Conservation (phyloP, 2,888 invertebrate species). For the Beris chalybata region DNA sequence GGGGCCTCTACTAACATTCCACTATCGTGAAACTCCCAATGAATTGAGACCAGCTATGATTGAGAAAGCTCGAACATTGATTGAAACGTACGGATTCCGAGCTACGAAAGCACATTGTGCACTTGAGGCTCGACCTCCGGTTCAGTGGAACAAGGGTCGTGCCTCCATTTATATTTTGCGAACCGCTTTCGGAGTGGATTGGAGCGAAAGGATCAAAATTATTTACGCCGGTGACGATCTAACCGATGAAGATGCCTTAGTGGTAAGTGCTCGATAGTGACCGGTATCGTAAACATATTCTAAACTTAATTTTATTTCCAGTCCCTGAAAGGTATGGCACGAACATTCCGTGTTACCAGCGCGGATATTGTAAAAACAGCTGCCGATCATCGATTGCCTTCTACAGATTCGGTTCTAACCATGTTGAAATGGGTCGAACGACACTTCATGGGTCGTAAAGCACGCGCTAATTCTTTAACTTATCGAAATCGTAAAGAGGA, state of each 20-base stretch:
- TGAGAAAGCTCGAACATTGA: constrained; percentile 71
- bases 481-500: constrained; percentile 67
- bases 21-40: constrained; percentile 80
- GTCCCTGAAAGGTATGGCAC: constrained; percentile 92
- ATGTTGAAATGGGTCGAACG: constrained; percentile 90
- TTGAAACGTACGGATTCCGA: constrained; percentile 75
- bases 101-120: constrained; percentile 83
- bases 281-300: not conserved
- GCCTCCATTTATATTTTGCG: constrained; percentile 88
- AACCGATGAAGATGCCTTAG: constrained; percentile 90
- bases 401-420: constrained; percentile 85
- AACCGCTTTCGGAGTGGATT: constrained; percentile 88
- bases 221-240: constrained; percentile 88
- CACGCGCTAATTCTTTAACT: constrained; percentile 69
- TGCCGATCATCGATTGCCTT: constrained; percentile 83
- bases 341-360: constrained; percentile 85
- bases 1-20: constrained; percentile 83
- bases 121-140: constrained; percentile 87
- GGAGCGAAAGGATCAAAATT: constrained; percentile 86
- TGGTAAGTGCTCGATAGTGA: constrained; percentile 59
- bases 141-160: constrained; percentile 87
- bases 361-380: constrained; percentile 83
- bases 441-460: constrained; percentile 78
- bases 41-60: constrained; percentile 69
- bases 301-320: constrained; percentile 47